Conservation (phyloP, 1,140 invertebrate species). For the Drosophila takahashii region DNA sequence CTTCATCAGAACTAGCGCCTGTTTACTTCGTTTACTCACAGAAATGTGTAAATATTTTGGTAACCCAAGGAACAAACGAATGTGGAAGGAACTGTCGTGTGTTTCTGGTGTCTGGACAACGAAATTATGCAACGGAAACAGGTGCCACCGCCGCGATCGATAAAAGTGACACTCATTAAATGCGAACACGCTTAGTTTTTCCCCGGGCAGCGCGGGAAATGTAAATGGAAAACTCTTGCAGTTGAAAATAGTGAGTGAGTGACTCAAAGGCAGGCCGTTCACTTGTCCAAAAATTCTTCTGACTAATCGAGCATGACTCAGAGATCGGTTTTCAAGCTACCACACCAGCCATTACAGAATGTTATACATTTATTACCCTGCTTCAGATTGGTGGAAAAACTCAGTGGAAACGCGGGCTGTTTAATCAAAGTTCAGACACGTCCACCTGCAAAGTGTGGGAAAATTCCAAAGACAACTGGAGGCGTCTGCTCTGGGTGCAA, state of each 20-base stretch:
- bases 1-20: conserved; percentile 72
- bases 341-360: conserved; percentile 51
- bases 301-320: conserved; percentile 76
- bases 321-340: conserved; percentile 23
- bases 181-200: conserved; percentile 38
- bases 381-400: conserved; percentile 12
- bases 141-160: conserved; percentile 53
- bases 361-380: conserved; percentile 58
- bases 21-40: conserved; percentile 9
- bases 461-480: conserved; percentile 35
- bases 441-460: conserved; percentile 62
- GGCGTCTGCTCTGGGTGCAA: conserved; percentile 15
- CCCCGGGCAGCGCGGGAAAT: conserved; percentile 37
- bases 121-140: conserved; percentile 74
- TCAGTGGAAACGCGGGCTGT: conserved; percentile 5
- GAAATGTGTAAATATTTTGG: conserved; percentile 67
- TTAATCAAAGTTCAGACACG: conserved; percentile 66
- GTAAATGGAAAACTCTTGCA: conserved; percentile 37
- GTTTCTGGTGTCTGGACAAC: conserved; percentile 10
- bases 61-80: conserved; percentile 28
- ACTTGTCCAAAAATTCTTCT: conserved; percentile 59
- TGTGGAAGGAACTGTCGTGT: conserved; percentile 10
- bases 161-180: conserved; percentile 61
- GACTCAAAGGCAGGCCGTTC: conserved; percentile 45
- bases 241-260: conserved; percentile 31